Evolutionary conservation across 2,888 invertebrate species (phyloP), one percentile per base, ranked within the genome.

Genomic region (Diarsia brunnea): DNA sequence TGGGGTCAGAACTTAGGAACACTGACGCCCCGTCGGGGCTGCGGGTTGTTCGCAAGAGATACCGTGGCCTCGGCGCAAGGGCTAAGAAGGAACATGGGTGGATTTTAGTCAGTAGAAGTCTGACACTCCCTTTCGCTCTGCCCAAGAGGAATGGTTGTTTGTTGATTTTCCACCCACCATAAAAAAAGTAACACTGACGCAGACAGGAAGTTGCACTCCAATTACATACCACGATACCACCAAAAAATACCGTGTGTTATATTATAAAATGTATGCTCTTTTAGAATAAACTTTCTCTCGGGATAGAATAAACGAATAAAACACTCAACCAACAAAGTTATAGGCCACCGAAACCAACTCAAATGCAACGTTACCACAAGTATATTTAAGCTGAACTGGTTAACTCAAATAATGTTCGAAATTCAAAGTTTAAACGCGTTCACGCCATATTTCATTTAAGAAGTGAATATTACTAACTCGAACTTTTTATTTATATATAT

Each of bases 361-460:
- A 58, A 65, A 64, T 60, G 45, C 76, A 70, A 47, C 16, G 19
- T 31, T 31, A 45, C 49, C 31, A 38, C 31, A 38, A 76, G 45
- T 47, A 45, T 51, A 31, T 79, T 53, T 27, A 51, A 61, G 21
- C 24, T 0, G 38, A 38, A 75, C 27, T 60, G 21, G 27, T 65
- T n/a, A 49, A 65, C 49, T 65, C 38, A 45, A 51, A 72, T 78
- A 31, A 64, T 73, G 53, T 75, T 72, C n/a, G 24, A 82, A 84
- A 76, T 70, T 71, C 38, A 69, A 84, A 82, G 68, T 76, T 81
- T 64, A 43, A 73, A 53, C 73, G 67, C 68, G 51, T 81, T 84
- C 19, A n/a, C 43, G 45, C 55, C 49, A 81, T 84, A 81, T 73
- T 84, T 82, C 64, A 84, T 75, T 61, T 31, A 64, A 45, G 47